Conservation (phyloP, 2,888 invertebrate species). For the Cryptosula pallasiana region DNA sequence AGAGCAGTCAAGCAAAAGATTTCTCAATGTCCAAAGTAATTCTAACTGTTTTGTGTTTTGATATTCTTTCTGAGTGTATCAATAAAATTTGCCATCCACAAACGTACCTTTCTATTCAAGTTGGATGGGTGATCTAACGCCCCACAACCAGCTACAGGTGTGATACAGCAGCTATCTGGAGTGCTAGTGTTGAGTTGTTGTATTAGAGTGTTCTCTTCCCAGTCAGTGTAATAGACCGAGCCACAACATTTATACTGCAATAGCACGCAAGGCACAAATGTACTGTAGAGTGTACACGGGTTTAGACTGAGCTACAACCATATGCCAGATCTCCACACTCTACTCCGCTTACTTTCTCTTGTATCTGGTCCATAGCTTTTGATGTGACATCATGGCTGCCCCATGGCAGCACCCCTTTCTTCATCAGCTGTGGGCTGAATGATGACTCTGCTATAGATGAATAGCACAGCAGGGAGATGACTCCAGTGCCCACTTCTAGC, state of each 20-base stretch:
- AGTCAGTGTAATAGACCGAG: neutral
- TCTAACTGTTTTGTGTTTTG: too few relatives aligned
- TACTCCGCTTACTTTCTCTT: neutral
- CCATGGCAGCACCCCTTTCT: neutral
- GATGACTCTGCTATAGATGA: neutral
- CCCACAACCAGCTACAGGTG: neutral
- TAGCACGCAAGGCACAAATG: neutral
- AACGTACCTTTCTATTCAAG: neutral
- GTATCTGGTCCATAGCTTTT: neutral
- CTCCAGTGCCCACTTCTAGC: neutral
- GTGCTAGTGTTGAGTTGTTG: neutral
- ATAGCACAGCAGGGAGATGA: neutral
- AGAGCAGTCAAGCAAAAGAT: too few relatives aligned
- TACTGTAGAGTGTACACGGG: too few relatives aligned
- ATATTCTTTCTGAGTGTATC: too few relatives aligned
- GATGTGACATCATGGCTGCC: neutral
- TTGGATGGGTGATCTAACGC: conserved; percentile 8
- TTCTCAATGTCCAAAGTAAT: too few relatives aligned
- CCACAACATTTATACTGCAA: conserved; percentile 22
- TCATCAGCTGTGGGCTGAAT: neutral
- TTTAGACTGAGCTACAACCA: neutral
- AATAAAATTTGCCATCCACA: too few relatives aligned
- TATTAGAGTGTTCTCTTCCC: conserved; percentile 1
- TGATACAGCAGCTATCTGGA: conserved; percentile 19
- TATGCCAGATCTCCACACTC: neutral